Base-by-base conservation (phyloP, 2,888 invertebrate species). In the Yponomeuta sedellus region DNA sequence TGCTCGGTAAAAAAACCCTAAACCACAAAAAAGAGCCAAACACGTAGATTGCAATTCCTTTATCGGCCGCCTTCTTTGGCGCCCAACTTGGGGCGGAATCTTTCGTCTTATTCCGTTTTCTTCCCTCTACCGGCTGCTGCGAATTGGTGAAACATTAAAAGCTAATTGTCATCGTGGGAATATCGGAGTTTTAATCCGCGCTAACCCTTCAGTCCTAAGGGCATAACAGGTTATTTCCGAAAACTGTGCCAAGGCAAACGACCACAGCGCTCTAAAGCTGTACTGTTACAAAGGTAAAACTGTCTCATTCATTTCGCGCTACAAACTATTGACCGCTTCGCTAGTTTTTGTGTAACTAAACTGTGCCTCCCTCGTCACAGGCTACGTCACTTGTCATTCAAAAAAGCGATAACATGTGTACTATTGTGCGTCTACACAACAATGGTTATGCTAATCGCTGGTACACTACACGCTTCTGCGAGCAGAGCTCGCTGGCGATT, bases 371-470 rank as follows among this genome's bases (percentile, higher is more conserved):
- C 66, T 67, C 66, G 66, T 66, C 59, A 64, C 66, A 61, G 67
- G 69, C 70, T 71, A 76, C 78, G 79, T 79, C 78, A 77, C 67
- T 67, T 67, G 71, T 74, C 84, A 84, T 86, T 85, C 82, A 85
- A 77, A 77, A 73, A 70, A 71, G 70, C 56, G 75, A 75, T 76
- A 81, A 80, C 82, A 82, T 80, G 84, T 81, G 84, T 76, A 73
- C 70, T 70, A 69, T 76, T 76, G 75, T 72, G 74, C 75, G 75
- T 74, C 70, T 68, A 67, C 72, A 70, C 75, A 85, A 76, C 88
- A 88, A 88, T 88, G 78, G 82, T 70, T 88, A 89, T 89, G 89
- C 76, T 88, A 89, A 89, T 88, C 84, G 77, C 72, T 73, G 70
- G 78, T 74, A 72, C 25, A 25, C 25, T n/a, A 34, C 8, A 52